Base-by-base conservation (phyloP, 2,797 vertebrate species). In the Oreortyx pictus region DNA sequence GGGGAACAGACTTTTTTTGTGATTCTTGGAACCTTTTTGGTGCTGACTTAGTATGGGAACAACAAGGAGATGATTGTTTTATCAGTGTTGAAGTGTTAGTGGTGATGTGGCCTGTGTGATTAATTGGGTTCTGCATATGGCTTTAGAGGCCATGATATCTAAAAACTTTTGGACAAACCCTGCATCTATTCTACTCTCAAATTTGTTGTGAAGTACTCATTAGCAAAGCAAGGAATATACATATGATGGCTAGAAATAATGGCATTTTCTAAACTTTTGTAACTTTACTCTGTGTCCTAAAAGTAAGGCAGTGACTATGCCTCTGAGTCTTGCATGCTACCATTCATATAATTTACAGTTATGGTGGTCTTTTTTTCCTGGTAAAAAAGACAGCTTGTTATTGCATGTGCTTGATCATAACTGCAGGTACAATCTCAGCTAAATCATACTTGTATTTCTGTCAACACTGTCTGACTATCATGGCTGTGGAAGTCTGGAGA, bases 371-470 rank as follows among this genome's bases (percentile, higher is more conserved):
- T 12, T 80, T 80, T 73, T 62, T 61, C 44, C 49, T 87, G 65
- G 23, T 59, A 39, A 75, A 85, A 89, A 75, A 37, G n/a, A 43
- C 62, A 78, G 29, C 66, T 86, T 88, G n/a, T 73, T 79, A 8
- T 18, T 89, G 39, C 67, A 46, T 41, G 41, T 35, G 67, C 59
- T 87, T 89, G 24, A 62, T 76, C 39, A 64, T 71, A 95, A 49
- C 49, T 79, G 56, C 50, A 78, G 59, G 54, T 73, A 62, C 59
- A 66, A 44, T 75, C 39, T 83, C 59, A 47, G 57, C 67, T 65
- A 73, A 91, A 57, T 79, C 15, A 0, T 71, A 22, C 60, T 91
- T 84, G 49, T 90, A 47, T 94, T 91, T 94, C 50, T 94, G 23
- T 87, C 82, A 92, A 70, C n/a, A 52, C 54, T 82, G 66, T 17